phyloP scores from a whole-genome alignment of 2,888 invertebrate genomes.

The Drosophila buzzatii region DNA sequence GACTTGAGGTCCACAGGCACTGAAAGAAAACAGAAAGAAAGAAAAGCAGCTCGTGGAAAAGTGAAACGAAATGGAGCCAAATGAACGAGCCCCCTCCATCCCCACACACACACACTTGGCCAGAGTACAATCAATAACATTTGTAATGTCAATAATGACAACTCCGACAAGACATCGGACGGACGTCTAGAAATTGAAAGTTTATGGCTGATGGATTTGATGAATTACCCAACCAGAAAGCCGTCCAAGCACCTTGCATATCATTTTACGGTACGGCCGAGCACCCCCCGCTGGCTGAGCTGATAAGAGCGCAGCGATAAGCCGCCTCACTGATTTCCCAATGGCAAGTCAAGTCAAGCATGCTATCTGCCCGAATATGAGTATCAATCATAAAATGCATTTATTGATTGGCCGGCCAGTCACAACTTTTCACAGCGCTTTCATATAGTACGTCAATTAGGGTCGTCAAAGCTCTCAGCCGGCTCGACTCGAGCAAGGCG shows the following conservation, averaged over 20 bases:
- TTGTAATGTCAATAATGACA: conserved; percentile 81
- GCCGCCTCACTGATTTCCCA: conserved; percentile 29
- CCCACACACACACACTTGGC: not conserved
- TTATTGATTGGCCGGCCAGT: conserved; percentile 58
- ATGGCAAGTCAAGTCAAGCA: conserved; percentile 7
- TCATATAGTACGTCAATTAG: conserved; percentile 41
- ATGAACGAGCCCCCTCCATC: not conserved
- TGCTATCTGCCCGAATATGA: conserved; percentile 3
- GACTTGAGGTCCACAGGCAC: conserved; percentile 35
- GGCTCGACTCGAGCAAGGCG: conserved; percentile 25
- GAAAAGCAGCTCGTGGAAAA: conserved; percentile 51
- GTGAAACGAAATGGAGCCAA: conserved; percentile 53
- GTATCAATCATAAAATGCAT: conserved; percentile 66
- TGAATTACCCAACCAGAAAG: conserved; percentile 62
- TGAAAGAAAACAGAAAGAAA: conserved; percentile 11
- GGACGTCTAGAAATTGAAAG: conserved; percentile 56
- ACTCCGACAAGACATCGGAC: conserved; percentile 43
- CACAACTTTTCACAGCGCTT: conserved; percentile 12
- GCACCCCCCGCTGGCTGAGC: not conserved
- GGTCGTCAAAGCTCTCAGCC: conserved; percentile 34
- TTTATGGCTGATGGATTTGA: conserved; percentile 66
- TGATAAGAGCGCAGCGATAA: conserved; percentile 53
- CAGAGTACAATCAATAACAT: conserved; percentile 73
- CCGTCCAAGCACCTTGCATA: conserved; percentile 67
- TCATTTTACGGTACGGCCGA: conserved; percentile 32